These are phyloP conservation scores for Syngnathus floridae DNA, from an alignment of 2,113 vertebrate species.

Conservation along the genomic window DNA sequence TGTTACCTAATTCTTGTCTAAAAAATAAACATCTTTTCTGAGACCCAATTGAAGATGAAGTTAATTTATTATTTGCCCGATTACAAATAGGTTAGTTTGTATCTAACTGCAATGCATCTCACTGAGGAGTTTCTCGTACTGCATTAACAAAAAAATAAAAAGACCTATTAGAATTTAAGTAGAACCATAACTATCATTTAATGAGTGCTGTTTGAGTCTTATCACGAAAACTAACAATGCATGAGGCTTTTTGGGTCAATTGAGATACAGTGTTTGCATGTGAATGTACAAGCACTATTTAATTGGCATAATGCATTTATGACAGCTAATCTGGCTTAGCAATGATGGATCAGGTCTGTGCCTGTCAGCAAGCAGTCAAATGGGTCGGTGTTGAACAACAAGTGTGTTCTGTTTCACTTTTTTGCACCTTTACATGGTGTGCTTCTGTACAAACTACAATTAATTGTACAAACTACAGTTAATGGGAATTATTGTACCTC, in stretches of 20 bases:
- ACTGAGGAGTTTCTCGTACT: neutral
- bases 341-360: conserved; percentile 57
- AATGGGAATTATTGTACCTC: conserved; percentile 30
- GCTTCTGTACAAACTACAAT: conserved; percentile 10
- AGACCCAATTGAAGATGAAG: neutral
- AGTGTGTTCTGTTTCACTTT: conserved; percentile 4
- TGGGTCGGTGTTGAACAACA: conserved; percentile 16
- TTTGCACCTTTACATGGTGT: neutral
- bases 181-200: neutral
- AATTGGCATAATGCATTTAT: conserved; percentile 69
- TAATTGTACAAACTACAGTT: conserved; percentile 15
- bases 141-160: neutral
- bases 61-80: neutral
- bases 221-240: too few relatives aligned
- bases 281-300: conserved; percentile 41
- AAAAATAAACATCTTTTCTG: neutral
- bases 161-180: neutral
- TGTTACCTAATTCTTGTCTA: neutral
- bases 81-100: neutral
- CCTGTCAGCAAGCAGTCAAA: conserved; percentile 5
- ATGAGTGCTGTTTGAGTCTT: neutral
- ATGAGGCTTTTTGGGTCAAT: conserved; percentile 9
- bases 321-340: conserved; percentile 71
- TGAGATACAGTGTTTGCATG: conserved; percentile 1
- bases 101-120: neutral